Base-by-base conservation (phyloP, 1,140 invertebrate species). In the Chionoecetes opilio region DNA sequence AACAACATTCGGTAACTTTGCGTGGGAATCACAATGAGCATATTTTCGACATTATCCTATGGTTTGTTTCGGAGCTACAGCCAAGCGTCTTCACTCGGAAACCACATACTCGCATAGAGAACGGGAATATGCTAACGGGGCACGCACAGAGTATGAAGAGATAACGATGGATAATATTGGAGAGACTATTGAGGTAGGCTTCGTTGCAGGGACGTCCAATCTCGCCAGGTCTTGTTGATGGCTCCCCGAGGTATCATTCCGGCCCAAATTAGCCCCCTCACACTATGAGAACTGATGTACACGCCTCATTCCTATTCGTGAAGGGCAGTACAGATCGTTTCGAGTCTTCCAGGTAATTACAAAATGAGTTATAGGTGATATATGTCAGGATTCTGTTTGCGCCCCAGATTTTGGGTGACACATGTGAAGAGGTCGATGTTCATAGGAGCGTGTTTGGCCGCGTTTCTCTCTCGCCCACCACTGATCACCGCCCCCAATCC, bases 241-340 rank as follows among this genome's bases (percentile, higher is more conserved):
- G 85, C 85, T 87, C 85, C 85, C 85, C 85, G 85, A 87, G 85
- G 85, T 38, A 29, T 87, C 85, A 87, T 87, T 87, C 37, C n/a
- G 29, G 29, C 29, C 85, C 85, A 87, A 87, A 87, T 87, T 87
- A 87, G 85, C 85, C 85, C 85, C 37, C 37, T 87, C 29, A 34
- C 85, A 37, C 9, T 87, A 87, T 87, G 85, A 87, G 85, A 87
- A 87, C n/a, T 87, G 85, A 87, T 11, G 85, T 87, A 87, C 85
- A 87, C 32, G 85, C 85, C 85, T 87, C 85, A 87, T 87, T 87
- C 85, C 85, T 87, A 87, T 87, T 87, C 85, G 85, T 87, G 85
- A 87, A 32, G 85, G 85, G 85, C 85, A 87, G 34, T 87, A 38
- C 85, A 87, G 85, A 38, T 38, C 85, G 85, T 87, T 87, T 9